Evolutionary conservation across 2,888 invertebrate genomes (phyloP).

Genomic region (Mimas tiliae): DNA sequence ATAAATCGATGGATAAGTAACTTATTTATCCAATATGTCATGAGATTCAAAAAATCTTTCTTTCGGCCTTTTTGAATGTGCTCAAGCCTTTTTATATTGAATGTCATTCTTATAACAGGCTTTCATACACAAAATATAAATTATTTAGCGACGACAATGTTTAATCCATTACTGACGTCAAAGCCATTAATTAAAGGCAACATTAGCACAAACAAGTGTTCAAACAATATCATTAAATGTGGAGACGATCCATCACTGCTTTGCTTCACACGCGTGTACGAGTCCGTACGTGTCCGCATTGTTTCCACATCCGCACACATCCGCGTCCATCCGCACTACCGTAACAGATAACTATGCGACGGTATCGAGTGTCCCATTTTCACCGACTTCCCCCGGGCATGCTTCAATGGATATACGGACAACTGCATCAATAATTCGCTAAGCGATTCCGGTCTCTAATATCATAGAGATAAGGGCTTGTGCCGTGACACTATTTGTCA

Average conservation of each 20-base stretch:
- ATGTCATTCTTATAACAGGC: too few species aligned
- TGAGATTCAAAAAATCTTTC: too few species aligned
- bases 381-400: slow-evolving; percentile 37
- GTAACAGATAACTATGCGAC: slow-evolving; percentile 41
- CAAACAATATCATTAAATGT: not conserved
- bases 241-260: not conserved
- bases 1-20: too few species aligned
- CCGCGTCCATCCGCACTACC: slow-evolving; percentile 6
- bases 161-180: slow-evolving; percentile 5
- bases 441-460: slow-evolving; percentile 20
- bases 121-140: not conserved
- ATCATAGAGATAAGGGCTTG: not conserved
- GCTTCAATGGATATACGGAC: slow-evolving; percentile 37
- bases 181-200: slow-evolving; percentile 11
- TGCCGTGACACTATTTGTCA: not conserved
- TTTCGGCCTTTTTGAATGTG: too few species aligned
- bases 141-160: not conserved
- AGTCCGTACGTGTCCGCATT: not conserved
- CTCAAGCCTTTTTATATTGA: too few species aligned
- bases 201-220: not conserved
- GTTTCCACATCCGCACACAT: not conserved
- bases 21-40: too few species aligned
- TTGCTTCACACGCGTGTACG: not conserved
- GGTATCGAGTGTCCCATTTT: slow-evolving; percentile 46
- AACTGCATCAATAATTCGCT: slow-evolving; percentile 36